Evolutionary conservation across 2,888 invertebrate species (phyloP), one percentile per base, ranked within the genome.

Genomic region (Seira ritae): DNA sequence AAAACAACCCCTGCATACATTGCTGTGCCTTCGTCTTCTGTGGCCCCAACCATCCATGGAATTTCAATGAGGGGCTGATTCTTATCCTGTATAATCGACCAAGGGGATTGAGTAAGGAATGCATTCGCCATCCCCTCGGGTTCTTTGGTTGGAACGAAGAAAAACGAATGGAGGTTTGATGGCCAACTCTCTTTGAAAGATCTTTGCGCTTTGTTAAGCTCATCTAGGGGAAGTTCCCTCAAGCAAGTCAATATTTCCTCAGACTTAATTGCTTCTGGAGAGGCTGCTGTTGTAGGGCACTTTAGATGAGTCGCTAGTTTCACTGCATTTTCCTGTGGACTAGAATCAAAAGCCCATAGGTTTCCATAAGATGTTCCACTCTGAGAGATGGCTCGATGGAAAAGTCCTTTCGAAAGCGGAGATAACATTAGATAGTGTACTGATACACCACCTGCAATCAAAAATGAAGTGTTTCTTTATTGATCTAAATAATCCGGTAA

Each of bases 341-440:
- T 72, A 1, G 31, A 70, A 20, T 37, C 12, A 42, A 72, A 72
- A n/a, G 76, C 68, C 76, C 76, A 84, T 0, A 42, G 31, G 4
- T 46, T 12, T 0, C n/a, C n/a, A n/a, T 77, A 24, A 17, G 69
- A 77, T 24, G 60, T 75, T 12, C 84, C 84, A 42, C 73, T 68
- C 66, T 84, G 73, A 0, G 60, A 37, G 20, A 84, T 80, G 1
- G 69, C 77, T 12, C 62, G 19, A 23, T 60, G 66, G 65, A 80
- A 75, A 6, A 84, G 76, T 31, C 76, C 80, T 22, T 24, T 80
- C 23, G 68, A 68, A 20, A 22, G 2, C 8, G 71, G 75, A 15
- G 71, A 70, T 12, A 84, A 4, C 1, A 76, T 1, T 12, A 76
- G 72, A 20, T 68, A 72, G 4, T 84, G 75, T 1, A 76, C 76